Evolutionary conservation across 2,797 vertebrate species (phyloP).

Genomic region (Pterois miles): DNA sequence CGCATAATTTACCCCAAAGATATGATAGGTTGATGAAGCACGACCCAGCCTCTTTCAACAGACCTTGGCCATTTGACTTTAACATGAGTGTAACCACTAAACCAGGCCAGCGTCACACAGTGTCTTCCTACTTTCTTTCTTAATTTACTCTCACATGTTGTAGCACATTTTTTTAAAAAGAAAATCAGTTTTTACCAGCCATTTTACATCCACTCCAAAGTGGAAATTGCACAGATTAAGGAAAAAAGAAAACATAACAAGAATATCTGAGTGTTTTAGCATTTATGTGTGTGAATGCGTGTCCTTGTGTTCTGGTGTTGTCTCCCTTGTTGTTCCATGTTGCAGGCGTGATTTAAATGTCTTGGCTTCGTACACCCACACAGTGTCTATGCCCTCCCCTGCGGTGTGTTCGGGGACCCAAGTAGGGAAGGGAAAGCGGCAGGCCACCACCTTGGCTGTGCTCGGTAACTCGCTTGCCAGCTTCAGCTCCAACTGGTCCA

Average conservation of each 20-base stretch:
- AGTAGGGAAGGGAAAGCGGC: slow-evolving; percentile 95
- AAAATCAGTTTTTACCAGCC: not conserved
- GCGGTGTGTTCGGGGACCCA: slow-evolving; percentile 87
- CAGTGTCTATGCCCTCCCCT: slow-evolving; percentile 92
- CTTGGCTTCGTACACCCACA: slow-evolving; percentile 90
- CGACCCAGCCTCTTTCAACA: no score
- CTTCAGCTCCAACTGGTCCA: slow-evolving; percentile 91
- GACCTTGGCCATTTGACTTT: not conserved
- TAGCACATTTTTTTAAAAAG: not conserved
- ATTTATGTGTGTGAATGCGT: slow-evolving; percentile 11
- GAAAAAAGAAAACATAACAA: not conserved
- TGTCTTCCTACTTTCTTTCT: not conserved
- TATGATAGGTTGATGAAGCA: no score
- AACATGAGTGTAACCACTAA: not conserved
- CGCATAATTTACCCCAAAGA: no score
- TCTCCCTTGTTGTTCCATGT: not conserved
- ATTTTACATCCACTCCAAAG: not conserved
- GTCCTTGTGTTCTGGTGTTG: not conserved
- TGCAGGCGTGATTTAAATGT: slow-evolving; percentile 65
- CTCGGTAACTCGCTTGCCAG: slow-evolving; percentile 86
- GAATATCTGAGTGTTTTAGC: not conserved
- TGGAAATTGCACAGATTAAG: not conserved
- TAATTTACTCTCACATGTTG: not conserved
- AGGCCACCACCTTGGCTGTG: slow-evolving; percentile 90
- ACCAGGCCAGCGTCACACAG: not conserved